phyloP scores from a whole-genome alignment of 2,888 invertebrate genomes.

The Leuctra nigra region DNA sequence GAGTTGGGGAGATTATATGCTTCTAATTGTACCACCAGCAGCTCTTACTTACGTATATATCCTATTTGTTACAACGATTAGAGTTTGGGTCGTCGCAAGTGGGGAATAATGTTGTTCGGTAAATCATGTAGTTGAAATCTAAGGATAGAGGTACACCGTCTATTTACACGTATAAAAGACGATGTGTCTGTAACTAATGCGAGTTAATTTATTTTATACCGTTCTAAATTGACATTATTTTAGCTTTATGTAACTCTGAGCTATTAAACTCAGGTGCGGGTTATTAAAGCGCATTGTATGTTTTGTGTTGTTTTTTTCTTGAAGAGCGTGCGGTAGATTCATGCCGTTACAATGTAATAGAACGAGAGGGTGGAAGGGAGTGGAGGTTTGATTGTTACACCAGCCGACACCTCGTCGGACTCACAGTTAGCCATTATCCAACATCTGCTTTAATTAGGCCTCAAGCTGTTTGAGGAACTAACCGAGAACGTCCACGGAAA shows the following conservation, averaged over 20 bases:
- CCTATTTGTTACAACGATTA: slow-evolving; percentile 21
- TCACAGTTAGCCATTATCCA: background rate
- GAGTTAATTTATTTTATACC: background rate
- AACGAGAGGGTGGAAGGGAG: too few relatives aligned
- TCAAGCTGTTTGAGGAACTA: background rate
- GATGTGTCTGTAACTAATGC: background rate
- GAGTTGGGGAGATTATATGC: background rate
- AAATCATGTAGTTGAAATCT: slow-evolving; percentile 8
- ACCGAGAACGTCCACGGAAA: background rate
- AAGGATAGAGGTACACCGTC: background rate
- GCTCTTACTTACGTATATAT: too few relatives aligned
- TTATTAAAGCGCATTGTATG: background rate
- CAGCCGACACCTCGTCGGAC: too few relatives aligned
- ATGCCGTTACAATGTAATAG: too few relatives aligned
- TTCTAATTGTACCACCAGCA: slow-evolving; percentile 11
- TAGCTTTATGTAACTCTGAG: background rate
- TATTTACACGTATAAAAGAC: background rate
- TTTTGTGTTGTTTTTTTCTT: background rate
- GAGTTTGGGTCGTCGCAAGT: background rate
- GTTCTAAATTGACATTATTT: slow-evolving; percentile 1
- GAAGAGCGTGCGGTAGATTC: too few relatives aligned
- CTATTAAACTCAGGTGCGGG: slow-evolving; percentile 6
- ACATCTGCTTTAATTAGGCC: background rate
- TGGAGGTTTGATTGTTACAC: too few relatives aligned
- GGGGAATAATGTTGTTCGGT: slow-evolving; percentile 11